Percentiles rank a stretch among this genome's conserved stretches.
These are phyloP conservation scores for Orthonychiurus folsomi DNA, from an alignment of 2,888 invertebrate genomes.

Conservation along the genomic window DNA sequence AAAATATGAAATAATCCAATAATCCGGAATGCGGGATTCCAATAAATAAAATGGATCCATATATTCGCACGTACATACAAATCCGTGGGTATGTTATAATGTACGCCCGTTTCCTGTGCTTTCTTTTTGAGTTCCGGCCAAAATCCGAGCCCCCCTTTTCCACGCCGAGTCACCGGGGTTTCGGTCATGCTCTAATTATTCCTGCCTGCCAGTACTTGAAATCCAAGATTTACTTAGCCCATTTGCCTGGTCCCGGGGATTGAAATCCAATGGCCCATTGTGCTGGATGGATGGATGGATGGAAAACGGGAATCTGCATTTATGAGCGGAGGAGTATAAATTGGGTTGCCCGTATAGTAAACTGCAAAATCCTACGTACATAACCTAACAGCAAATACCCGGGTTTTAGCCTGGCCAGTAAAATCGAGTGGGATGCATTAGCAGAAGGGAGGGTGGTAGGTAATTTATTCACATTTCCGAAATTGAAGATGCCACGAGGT, in stretches of 20 bases:
- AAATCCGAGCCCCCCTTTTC: background rate
- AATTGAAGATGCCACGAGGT: slow-evolving; percentile 1
- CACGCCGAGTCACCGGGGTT: background rate
- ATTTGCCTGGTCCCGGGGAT: background rate
- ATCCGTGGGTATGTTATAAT: too few species aligned
- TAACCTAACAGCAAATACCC: background rate
- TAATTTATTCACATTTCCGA: slow-evolving; percentile 1
- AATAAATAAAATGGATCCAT: too few species aligned
- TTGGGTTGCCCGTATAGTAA: background rate
- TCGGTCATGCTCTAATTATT: background rate
- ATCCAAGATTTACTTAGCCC: background rate
- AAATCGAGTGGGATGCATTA: background rate
- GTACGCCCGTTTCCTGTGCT: background rate
- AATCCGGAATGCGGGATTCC: too few species aligned
- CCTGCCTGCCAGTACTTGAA: background rate
- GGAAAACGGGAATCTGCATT: slow-evolving; percentile 1
- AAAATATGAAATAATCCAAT: too few species aligned
- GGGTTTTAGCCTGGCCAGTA: background rate
- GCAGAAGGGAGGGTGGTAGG: background rate
- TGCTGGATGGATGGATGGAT: too few species aligned
- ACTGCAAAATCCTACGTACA: background rate
- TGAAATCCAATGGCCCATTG: background rate
- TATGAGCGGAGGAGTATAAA: background rate
- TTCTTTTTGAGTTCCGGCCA: background rate
- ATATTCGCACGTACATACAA: too few species aligned